Percentiles rank a stretch among this genome's conserved stretches.
Conservation (phyloP, 2,797 vertebrate genomes). For the Dicrostonyx torquatus region DNA sequence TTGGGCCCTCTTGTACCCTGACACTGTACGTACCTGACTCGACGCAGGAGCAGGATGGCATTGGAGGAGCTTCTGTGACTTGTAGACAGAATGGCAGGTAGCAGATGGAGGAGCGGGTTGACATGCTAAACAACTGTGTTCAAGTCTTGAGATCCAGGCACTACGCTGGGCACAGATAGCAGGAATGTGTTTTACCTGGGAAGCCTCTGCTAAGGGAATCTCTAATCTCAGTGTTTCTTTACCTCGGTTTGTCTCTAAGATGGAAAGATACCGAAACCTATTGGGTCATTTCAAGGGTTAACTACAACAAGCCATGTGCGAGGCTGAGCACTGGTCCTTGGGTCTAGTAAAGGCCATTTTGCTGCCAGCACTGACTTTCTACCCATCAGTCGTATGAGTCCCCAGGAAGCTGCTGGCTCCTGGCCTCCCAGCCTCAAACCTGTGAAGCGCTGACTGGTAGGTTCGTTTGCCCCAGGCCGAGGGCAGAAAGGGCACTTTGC, state of each 20-base stretch:
- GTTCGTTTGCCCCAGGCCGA: fast-evolving
- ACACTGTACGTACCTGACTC: too few relatives aligned
- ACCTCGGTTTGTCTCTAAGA: not conserved
- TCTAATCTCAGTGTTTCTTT: not conserved
- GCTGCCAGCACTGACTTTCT: not conserved
- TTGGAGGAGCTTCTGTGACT: not conserved
- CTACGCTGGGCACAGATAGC: too few relatives aligned
- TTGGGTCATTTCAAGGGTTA: not conserved
- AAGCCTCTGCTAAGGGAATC: not conserved
- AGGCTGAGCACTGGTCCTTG: not conserved
- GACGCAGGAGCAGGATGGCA: not conserved
- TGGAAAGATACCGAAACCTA: not conserved
- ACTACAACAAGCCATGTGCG: not conserved
- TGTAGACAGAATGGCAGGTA: not conserved
- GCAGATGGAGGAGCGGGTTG: not conserved
- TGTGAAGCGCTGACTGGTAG: not conserved
- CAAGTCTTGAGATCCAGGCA: not conserved
- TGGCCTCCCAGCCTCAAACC: not conserved
- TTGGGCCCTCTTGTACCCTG: not conserved
- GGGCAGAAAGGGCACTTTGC: not conserved
- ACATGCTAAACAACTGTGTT: not conserved
- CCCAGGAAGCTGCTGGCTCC: fast-evolving
- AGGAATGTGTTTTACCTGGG: not conserved
- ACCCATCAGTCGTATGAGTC: not conserved
- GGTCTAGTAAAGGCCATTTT: not conserved